Percentiles rank a stretch among this genome's conserved stretches.
Conservation (phyloP, 1,140 invertebrate species). For the Colletes gigas region DNA sequence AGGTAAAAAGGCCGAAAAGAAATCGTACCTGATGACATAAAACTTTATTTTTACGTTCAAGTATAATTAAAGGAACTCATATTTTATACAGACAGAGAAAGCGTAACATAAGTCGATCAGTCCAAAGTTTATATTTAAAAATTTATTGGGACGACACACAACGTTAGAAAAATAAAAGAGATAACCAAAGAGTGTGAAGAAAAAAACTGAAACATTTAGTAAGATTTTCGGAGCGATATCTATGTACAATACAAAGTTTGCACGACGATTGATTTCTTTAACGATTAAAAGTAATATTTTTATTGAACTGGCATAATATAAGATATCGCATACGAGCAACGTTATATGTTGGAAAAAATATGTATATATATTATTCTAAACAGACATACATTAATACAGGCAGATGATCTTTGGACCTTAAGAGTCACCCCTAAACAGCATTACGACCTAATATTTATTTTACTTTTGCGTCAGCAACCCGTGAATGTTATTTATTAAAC, state of each 20-base stretch:
- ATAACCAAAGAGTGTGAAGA: neutral
- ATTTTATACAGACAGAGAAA: slow-evolving; percentile 27
- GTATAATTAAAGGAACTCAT: slow-evolving; percentile 28
- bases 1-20: slow-evolving; percentile 25
- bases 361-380: slow-evolving; percentile 2
- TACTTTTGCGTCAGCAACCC: slow-evolving; percentile 25
- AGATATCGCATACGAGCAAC: neutral
- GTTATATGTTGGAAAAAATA: neutral
- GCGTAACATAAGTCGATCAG: slow-evolving; percentile 6
- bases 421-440: slow-evolving; percentile 10
- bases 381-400: neutral
- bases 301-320: neutral
- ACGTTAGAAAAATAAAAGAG: neutral
- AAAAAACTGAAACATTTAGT: neutral
- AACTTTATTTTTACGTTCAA: slow-evolving; percentile 32
- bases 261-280: neutral
- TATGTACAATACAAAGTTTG: slow-evolving; percentile 22
- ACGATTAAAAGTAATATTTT: neutral
- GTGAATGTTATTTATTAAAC: slow-evolving; percentile 29
- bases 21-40: slow-evolving; percentile 42
- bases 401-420: slow-evolving; percentile 44
- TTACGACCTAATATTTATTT: slow-evolving; percentile 35
- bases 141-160: neutral
- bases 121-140: neutral
- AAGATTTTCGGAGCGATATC: slow-evolving; percentile 10